A percentile compares a stretch with the other conserved stretches of the same genome.
phyloP scores from a whole-genome alignment of 2,888 invertebrate species.

The Trachelus iudaicus region DNA sequence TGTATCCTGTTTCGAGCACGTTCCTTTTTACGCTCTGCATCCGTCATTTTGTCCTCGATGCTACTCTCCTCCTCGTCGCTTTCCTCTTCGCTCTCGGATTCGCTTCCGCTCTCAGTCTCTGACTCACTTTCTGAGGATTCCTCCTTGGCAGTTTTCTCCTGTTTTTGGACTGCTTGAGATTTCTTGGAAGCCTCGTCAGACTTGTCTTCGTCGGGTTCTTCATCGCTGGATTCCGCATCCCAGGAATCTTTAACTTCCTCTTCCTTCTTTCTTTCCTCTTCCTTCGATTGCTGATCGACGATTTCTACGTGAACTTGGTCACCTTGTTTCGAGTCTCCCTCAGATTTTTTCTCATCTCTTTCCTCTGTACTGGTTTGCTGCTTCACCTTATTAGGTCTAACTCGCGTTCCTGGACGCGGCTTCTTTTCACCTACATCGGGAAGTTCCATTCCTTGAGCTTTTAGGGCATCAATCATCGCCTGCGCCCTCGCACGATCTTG shows the following conservation, averaged over 20 bases:
- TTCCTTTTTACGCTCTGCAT: constrained; percentile 81
- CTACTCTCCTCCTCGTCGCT: constrained; percentile 62
- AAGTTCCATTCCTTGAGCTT: constrained; percentile 87
- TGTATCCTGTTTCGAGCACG: constrained; percentile 79
- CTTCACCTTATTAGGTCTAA: constrained; percentile 78
- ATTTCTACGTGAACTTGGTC: constrained; percentile 67
- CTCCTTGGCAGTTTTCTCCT: constrained; percentile 34
- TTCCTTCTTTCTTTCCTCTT: constrained; percentile 52
- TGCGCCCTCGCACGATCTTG: constrained; percentile 89
- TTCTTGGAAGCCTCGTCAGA: constrained; percentile 40
- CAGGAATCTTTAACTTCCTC: constrained; percentile 84
- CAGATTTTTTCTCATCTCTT: constrained; percentile 66
- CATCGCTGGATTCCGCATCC: constrained; percentile 81
- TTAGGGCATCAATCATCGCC: constrained; percentile 87
- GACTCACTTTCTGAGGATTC: constrained; percentile 55
- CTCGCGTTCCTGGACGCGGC: constrained; percentile 77
- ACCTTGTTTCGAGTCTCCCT: constrained; percentile 32
- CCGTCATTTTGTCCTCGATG: constrained; percentile 75
- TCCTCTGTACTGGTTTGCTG: constrained; percentile 72
- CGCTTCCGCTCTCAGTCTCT: constrained; percentile 67
- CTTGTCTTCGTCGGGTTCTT: constrained; percentile 66
- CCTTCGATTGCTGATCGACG: constrained; percentile 67
- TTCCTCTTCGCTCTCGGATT: constrained; percentile 71
- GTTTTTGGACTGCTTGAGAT: constrained; percentile 42
- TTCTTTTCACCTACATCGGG: constrained; percentile 77